Conservation (phyloP, 1,140 invertebrate genomes). For the Drosophila bocqueti region DNA sequence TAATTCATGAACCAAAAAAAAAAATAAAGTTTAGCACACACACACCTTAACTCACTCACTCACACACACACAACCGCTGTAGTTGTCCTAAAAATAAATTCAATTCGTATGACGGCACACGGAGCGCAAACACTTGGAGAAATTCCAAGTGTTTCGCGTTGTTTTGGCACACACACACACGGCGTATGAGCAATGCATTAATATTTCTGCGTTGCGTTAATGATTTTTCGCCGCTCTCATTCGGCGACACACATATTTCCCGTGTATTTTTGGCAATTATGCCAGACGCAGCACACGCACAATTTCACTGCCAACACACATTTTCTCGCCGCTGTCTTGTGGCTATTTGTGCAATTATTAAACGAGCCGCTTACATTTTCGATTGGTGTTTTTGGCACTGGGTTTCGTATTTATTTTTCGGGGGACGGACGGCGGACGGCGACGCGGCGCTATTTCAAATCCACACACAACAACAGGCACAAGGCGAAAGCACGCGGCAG, state of each 20-base stretch:
- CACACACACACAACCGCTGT: slow-evolving; percentile 23
- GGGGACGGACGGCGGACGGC: neutral
- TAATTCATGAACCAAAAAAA: slow-evolving; percentile 51
- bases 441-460: slow-evolving; percentile 44
- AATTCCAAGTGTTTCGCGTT: slow-evolving; percentile 66
- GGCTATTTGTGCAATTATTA: slow-evolving; percentile 27
- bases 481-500: slow-evolving; percentile 18
- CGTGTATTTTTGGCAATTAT: slow-evolving; percentile 39
- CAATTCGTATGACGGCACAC: slow-evolving; percentile 70
- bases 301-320: slow-evolving; percentile 55
- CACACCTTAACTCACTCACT: slow-evolving; percentile 10
- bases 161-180: slow-evolving; percentile 39
- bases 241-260: slow-evolving; percentile 53
- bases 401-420: slow-evolving; percentile 27
- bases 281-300: slow-evolving; percentile 44
- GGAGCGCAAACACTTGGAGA: slow-evolving; percentile 66
- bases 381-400: slow-evolving; percentile 45
- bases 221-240: slow-evolving; percentile 36
- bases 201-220: slow-evolving; percentile 49
- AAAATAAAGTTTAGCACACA: slow-evolving; percentile 33
- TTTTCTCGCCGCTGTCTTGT: slow-evolving; percentile 10
- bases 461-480: slow-evolving; percentile 14
- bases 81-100: slow-evolving; percentile 81
- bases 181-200: slow-evolving; percentile 48
- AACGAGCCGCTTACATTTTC: slow-evolving; percentile 46